Conservation (phyloP, 1,140 invertebrate species). For the Aleiodes sp. region DNA sequence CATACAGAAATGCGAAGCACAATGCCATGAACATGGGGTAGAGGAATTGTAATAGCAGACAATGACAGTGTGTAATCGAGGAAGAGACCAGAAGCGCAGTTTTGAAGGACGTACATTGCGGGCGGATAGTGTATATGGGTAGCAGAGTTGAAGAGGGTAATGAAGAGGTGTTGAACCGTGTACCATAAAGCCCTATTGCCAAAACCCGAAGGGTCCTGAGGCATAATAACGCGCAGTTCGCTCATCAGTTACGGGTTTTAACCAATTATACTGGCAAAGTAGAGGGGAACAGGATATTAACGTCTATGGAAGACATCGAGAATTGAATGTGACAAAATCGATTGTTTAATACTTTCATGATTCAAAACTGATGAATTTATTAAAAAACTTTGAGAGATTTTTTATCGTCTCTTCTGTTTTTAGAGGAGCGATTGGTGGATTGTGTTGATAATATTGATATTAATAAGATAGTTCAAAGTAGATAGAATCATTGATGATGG, state of each 20-base stretch:
- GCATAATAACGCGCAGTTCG: conserved; percentile 63
- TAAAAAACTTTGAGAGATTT: too few relatives aligned
- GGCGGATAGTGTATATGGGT: conserved; percentile 36
- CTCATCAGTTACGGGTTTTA: conserved; percentile 66
- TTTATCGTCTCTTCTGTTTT: too few relatives aligned
- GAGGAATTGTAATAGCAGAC: background rate
- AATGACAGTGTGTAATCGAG: conserved; percentile 11
- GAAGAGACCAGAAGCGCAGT: conserved; percentile 9
- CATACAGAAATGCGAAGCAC: background rate
- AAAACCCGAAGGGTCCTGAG: conserved; percentile 53
- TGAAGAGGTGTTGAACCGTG: conserved; percentile 66
- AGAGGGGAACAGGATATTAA: conserved; percentile 32
- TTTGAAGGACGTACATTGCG: conserved; percentile 35
- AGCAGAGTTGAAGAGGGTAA: conserved; percentile 59
- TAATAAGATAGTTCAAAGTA: too few relatives aligned
- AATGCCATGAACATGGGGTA: too few relatives aligned
- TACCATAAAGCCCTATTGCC: conserved; percentile 52
- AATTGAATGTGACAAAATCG: too few relatives aligned
- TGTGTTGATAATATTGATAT: too few relatives aligned
- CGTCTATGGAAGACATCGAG: conserved; percentile 13
- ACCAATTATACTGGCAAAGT: conserved; percentile 52
- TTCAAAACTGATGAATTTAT: too few relatives aligned
- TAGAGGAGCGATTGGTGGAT: too few relatives aligned
- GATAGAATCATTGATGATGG: too few relatives aligned
- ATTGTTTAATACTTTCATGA: too few relatives aligned